phyloP scores from a whole-genome alignment of 2,797 vertebrate genomes.

The Microctenopoma lineatum region DNA sequence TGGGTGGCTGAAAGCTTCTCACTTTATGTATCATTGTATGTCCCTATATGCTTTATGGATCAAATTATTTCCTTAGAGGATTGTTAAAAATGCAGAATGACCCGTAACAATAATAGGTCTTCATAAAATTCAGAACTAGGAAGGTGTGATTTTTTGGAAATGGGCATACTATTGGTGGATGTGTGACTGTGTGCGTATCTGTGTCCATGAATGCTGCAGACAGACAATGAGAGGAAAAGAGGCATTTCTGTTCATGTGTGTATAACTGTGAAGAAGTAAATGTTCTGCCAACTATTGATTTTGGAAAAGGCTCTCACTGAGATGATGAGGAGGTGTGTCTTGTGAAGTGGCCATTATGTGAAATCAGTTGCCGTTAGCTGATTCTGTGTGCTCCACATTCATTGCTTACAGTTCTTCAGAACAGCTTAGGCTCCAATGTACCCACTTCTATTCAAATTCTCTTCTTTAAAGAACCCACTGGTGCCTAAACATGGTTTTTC shows the following conservation, averaged over 20 bases:
- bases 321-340: slow-evolving; percentile 75
- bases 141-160: slow-evolving; percentile 40
- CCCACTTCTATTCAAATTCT: slow-evolving; percentile 34
- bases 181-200: slow-evolving; percentile 8
- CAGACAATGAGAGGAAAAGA: slow-evolving; percentile 18
- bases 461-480: slow-evolving; percentile 22
- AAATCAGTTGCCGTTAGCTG: slow-evolving; percentile 68
- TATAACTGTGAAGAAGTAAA: slow-evolving; percentile 61
- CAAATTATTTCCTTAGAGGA: slow-evolving; percentile 54
- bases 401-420: slow-evolving; percentile 61
- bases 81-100: slow-evolving; percentile 59
- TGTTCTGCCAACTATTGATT: slow-evolving; percentile 81
- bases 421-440: slow-evolving; percentile 39
- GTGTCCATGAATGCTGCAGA: slow-evolving; percentile 28
- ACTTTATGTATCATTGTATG: slow-evolving; percentile 16
- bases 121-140: slow-evolving; percentile 47
- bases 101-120: slow-evolving; percentile 68
- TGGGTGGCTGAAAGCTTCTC: slow-evolving; percentile 39
- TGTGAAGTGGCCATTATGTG: slow-evolving; percentile 74
- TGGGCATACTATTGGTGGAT: slow-evolving; percentile 9
- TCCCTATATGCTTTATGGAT: slow-evolving; percentile 55
- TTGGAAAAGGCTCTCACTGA: slow-evolving; percentile 70
- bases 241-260: slow-evolving; percentile 45
- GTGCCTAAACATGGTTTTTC: slow-evolving; percentile 7
- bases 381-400: slow-evolving; percentile 66